Evolutionary conservation across 2,797 vertebrate species (phyloP), one percentile per base, ranked within the genome.

Genomic region (Alcedo atthis): DNA sequence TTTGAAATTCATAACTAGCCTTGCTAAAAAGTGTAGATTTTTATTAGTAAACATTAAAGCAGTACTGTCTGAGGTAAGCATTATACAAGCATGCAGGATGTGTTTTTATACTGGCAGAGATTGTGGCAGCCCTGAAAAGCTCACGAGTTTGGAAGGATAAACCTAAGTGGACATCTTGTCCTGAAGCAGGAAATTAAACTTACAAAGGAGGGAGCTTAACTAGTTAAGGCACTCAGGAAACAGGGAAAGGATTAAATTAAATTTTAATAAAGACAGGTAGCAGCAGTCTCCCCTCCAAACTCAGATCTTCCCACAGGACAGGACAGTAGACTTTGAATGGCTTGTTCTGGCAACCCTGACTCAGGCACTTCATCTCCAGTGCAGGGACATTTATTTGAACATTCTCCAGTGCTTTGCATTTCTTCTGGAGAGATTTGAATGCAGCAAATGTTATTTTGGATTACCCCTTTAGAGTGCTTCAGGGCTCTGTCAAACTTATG

Each of bases 151-250:
- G 40, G 68, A 88, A 85, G n/a, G 20, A 63, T 67, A 55, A 84
- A 69, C 9, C 6, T 73, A 57, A 71, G 66, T 16, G 32, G 48
- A 54, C 25, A 73, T 76, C 32, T 64, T 77, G 22, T 85, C n/a
- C n/a, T 53, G 32, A 75, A 83, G 28, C 42, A 71, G 70, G 45
- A 81, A 92, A 88, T 77, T 76, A 81, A 83, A 64, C 45, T 37
- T 82, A 33, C 24, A 74, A 42, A 85, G 46, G 35, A 78, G 35
- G 4, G 19, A 70, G 9, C 25, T 30, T n/a, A 64, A 71, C 54
- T 53, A 45, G 28, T 28, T 48, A 75, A 55, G 35, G 26, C 15
- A 33, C 22, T 84, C 30, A 55, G 79, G 67, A 81, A 86, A 66
- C 9, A 33, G n/a, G 28, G 45, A 63, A 32, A 69, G 77, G 11